Evolutionary conservation across 2,113 vertebrate genomes (phyloP).

Genomic region (Cyanoliseus patagonus): DNA sequence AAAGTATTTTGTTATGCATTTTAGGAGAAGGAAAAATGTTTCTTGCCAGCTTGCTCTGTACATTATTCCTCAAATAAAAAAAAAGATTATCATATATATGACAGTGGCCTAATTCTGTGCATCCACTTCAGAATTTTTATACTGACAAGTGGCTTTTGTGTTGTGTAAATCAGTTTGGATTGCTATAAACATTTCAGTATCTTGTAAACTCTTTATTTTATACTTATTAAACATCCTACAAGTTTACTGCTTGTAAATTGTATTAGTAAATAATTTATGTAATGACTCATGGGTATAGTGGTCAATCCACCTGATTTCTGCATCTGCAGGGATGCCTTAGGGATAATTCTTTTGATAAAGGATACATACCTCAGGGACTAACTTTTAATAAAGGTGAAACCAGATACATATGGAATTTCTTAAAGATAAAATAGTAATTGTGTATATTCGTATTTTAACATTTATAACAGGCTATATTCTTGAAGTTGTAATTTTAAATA

Average conservation of each 20-base stretch:
- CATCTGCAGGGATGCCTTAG: neutral
- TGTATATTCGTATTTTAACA: neutral
- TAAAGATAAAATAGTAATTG: neutral
- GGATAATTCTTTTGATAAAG: neutral
- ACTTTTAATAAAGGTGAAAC: neutral
- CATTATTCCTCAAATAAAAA: neutral
- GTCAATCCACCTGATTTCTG: neutral
- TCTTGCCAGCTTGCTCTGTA: neutral
- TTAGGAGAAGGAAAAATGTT: neutral
- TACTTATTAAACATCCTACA: neutral
- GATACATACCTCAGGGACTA: neutral
- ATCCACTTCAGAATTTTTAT: neutral
- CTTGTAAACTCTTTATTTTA: neutral
- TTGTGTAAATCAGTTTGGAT: neutral
- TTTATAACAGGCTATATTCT: neutral
- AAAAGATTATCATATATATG: neutral
- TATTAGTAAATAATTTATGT: neutral
- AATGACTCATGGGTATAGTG: neutral
- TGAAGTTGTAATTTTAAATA: neutral
- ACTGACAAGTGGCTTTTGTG: neutral
- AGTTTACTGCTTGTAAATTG: neutral
- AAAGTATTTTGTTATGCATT: neutral
- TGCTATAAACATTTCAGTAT: neutral
- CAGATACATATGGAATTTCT: neutral
- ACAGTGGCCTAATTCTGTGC: neutral